Percentiles rank a stretch among this genome's conserved stretches.
These are phyloP conservation scores for Microchirus variegatus DNA, from an alignment of 2,797 vertebrate species.

Conservation along the genomic window DNA sequence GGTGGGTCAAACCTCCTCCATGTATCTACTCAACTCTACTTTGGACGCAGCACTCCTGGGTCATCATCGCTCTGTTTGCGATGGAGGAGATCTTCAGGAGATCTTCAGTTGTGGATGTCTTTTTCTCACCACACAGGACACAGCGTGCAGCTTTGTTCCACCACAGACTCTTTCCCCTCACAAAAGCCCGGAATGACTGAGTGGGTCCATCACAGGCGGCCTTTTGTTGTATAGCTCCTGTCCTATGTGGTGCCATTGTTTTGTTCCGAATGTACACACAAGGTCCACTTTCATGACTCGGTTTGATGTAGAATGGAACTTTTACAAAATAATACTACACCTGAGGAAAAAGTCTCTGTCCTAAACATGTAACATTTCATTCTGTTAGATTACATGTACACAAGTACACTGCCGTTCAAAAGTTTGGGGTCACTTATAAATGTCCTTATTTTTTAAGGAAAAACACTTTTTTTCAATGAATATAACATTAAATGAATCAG, in stretches of 20 bases:
- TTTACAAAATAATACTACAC: background rate
- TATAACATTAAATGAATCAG: too few relatives aligned
- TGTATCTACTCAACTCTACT: conserved; percentile 1
- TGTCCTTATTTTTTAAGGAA: too few relatives aligned
- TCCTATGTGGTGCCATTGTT: conserved; percentile 21
- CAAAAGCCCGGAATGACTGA: conserved; percentile 56
- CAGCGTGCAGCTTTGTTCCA: conserved; percentile 62
- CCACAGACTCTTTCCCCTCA: conserved; percentile 36
- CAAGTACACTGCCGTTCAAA: too few relatives aligned
- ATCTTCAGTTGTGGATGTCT: background rate
- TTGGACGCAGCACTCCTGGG: conserved; percentile 12
- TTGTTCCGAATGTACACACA: conserved; percentile 18
- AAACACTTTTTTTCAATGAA: too few relatives aligned
- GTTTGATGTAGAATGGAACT: background rate
- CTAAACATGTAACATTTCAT: too few relatives aligned
- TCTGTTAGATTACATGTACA: too few relatives aligned
- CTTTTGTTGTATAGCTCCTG: conserved; percentile 63
- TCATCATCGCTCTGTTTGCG: conserved; percentile 26
- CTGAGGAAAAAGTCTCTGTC: background rate
- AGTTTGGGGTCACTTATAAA: too few relatives aligned
- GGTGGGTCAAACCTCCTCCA: too few relatives aligned
- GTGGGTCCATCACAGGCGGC: conserved; percentile 59
- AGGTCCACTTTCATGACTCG: background rate
- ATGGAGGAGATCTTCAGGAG: conserved; percentile 24
- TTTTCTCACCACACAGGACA: conserved; percentile 50